Conservation (phyloP, 2,113 vertebrate genomes). For the Proteles cristata region DNA sequence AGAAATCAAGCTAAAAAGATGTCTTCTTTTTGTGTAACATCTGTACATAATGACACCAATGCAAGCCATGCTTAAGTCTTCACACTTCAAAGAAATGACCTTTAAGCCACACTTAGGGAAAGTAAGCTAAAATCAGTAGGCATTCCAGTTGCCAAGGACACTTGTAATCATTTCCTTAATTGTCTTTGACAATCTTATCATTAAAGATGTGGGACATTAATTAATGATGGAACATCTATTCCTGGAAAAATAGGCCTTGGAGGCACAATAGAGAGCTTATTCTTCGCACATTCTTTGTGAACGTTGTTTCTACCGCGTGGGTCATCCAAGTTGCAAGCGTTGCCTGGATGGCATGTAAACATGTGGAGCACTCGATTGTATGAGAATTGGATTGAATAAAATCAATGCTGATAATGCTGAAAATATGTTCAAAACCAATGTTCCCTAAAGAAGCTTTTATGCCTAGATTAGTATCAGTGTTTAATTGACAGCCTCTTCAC, state of each 20-base stretch:
- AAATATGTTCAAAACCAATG: conserved; percentile 87
- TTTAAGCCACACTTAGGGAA: conserved; percentile 88
- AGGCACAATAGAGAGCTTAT: conserved; percentile 85
- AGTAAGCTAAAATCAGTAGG: conserved; percentile 86
- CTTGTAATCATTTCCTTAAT: conserved; percentile 90
- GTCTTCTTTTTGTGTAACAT: conserved; percentile 70
- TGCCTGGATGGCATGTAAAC: conserved; percentile 86
- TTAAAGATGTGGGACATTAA: conserved; percentile 88
- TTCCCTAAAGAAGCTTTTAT: conserved; percentile 89
- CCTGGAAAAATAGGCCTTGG: conserved; percentile 83
- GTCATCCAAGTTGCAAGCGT: conserved; percentile 81
- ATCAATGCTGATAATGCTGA: conserved; percentile 81
- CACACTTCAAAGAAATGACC: conserved; percentile 89
- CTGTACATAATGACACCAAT: conserved; percentile 82
- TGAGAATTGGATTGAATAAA: conserved; percentile 89
- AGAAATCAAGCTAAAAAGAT: conserved; percentile 71
- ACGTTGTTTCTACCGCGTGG: conserved; percentile 82
- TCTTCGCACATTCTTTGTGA: conserved; percentile 83
- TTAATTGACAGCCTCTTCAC: conserved; percentile 92
- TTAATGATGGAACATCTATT: conserved; percentile 85
- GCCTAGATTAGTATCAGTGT: conserved; percentile 91
- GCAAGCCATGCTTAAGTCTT: conserved; percentile 85
- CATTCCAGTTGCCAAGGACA: conserved; percentile 91
- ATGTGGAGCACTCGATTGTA: conserved; percentile 89
- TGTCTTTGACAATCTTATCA: conserved; percentile 89